Base-by-base conservation (phyloP, 2,113 vertebrate species). In the Collichthys lucidus region DNA sequence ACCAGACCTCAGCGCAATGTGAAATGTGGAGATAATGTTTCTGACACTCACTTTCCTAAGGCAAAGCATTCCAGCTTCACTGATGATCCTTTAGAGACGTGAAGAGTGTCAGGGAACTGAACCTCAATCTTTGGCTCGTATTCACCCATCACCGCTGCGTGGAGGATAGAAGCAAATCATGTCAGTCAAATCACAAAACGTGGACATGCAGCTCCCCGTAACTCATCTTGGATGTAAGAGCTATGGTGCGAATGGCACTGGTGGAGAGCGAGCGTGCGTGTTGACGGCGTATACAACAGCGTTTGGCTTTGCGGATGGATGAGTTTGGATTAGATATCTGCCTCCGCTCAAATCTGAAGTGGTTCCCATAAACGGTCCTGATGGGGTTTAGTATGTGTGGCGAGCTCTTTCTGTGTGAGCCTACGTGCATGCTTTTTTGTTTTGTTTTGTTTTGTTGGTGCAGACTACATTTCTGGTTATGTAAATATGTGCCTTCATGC, bases 91-190 rank as follows among this genome's bases (percentile, higher is more conserved):
- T 96, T 93, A 2, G 87, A 93, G 19, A 96, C 95, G 2, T 92
- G 89, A 40, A 94, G 90, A 1, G 81, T 93, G 86, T 97, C 96
- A 49, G 96, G 95, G 79, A 98, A 97, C 63, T 78, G 94, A 74
- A 96, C 96, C 94, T 98, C 96, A 2, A 97, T 98, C 95, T 98
- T 98, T 29, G 97, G 97, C 88, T 98, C 96, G 2, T 97, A 98
- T 84, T 98, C 96, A 26, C 96, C 97, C 97, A 98, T 98, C 89
- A 94, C 96, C 82, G 93, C 96, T 98, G 95, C 91, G 68, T 82
- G 88, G 63, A 22, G 70, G 53, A 89, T 71, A 7, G 72, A 65
- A 79, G 40, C 42, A 79, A 86, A 86, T 69, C 77, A 85, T 5
- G 78, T 62, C 47, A 56, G 73, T 84, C 49, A 64, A 44, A 81